Evolutionary conservation across 2,888 invertebrate genomes (phyloP), one percentile per base, ranked within the genome.

Genomic region (Lucinisca nassula): DNA sequence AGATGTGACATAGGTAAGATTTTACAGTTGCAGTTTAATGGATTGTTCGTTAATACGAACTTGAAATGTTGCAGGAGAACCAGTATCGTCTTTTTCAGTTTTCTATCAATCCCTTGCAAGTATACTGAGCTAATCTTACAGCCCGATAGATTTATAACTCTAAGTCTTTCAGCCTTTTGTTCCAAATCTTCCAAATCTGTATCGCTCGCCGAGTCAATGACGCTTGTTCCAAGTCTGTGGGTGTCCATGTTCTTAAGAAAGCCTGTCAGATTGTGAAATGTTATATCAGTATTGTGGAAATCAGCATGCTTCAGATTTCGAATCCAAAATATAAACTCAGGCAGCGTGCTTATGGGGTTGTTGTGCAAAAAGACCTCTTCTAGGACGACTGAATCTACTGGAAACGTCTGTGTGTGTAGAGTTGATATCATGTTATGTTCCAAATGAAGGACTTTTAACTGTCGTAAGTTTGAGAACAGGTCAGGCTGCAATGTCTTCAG

Each of bases 11-110:
- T 45, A n/a, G 79, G 84, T 12, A 82, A 76, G n/a, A 90, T 89
- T 17, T 77, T 78, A 40, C 91, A 91, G 58, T 87, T 77, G 51
- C 91, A 91, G 0, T 37, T 27, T 38, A 91, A 12, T 17, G 84
- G 87, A 61, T 87, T 91, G 4, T 70, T 74, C 12, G 79, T 55
- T 8, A 91, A 38, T 27, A 87, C 77, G 67, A 91, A 85, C 61
- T 87, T 58, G 49, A 87, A 91, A 84, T 90, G 77, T 30, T 79
- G 79, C 0, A 91, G 61, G n/a, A 91, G 49, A 3, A 90, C 10
- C 17, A 77, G 38, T 0, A 90, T 51, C 0, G 49, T 30, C 38
- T 12, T n/a, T 21, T 72, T 75, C 14, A 78, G 30, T 37, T 45
- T 30, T 14, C 3, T 1, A 37, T 8, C 24, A 27, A 45, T 1